Evolutionary conservation across 1,140 invertebrate genomes (phyloP), one percentile per base, ranked within the genome.

Genomic region (Euura saliciscinereae): DNA sequence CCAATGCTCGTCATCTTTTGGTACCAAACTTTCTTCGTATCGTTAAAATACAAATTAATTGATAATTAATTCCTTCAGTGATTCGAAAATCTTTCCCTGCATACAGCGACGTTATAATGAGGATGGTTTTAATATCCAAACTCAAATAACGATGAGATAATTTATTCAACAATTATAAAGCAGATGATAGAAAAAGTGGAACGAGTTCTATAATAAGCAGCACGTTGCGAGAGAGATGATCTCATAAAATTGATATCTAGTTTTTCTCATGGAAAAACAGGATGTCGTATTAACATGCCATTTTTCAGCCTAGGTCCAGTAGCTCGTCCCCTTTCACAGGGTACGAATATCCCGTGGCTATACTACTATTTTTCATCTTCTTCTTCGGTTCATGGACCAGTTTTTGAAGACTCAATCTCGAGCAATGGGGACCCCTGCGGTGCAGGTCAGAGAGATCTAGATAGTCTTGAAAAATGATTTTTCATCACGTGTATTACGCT

Each of bases 1-100:
- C 79, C 79, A 80, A 44, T 72, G 68, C 28, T 72, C 65, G 74
- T 78, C 68, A 69, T 66, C 51, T 69, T 67, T 68, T 46, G 71
- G 68, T 68, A 80, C 70, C 46, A n/a, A 28, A 28, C 28, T 28
- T 28, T 28, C 28, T 28, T 28, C 28, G 1, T 28, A 28, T 28
- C 28, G 28, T 28, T 28, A 28, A 28, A 28, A 28, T 28, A 28
- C 28, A 28, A 28, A 28, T 28, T 28, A 28, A 28, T 28, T 28
- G 28, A 28, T 28, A 28, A 28, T 28, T 28, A 28, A 28, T 28
- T 28, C 28, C 28, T 28, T 28, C 28, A 28, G 28, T 28, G 28
- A 28, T 0, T 28, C 28, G 28, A 28, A 28, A 28, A 28, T 28
- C 28, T 28, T 28, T 28, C 28, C 28, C 28, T 28, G 28, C 28